Conservation (phyloP, 2,888 invertebrate genomes). For the Doris montereyensis region DNA sequence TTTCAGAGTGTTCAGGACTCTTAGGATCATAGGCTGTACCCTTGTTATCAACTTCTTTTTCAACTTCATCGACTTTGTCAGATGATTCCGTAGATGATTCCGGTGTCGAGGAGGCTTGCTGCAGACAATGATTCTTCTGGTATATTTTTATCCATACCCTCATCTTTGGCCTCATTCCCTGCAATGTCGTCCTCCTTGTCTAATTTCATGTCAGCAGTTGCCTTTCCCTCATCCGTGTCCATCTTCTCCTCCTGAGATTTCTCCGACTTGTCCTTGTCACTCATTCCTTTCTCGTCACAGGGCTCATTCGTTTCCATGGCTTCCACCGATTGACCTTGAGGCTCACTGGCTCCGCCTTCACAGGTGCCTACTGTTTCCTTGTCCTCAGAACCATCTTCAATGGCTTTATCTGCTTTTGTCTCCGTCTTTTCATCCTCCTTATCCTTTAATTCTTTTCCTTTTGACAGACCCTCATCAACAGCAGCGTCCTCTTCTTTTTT, state of each 20-base stretch:
- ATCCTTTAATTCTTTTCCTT: not conserved
- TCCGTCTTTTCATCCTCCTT: not conserved
- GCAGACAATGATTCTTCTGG: conserved; percentile 32
- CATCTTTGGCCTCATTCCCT: conserved; percentile 26
- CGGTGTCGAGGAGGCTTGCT: not conserved
- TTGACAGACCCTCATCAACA: too few species aligned
- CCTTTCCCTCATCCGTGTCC: not conserved
- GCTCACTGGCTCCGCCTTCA: not conserved
- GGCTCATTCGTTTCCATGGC: not conserved
- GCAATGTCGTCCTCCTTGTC: not conserved
- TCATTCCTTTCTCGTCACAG: not conserved
- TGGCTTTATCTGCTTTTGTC: not conserved
- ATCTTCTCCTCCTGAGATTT: not conserved
- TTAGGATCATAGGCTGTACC: too few species aligned
- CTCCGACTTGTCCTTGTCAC: not conserved
- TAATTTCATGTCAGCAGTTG: not conserved
- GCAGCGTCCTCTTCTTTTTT: conserved; percentile 4
- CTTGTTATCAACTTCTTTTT: too few species aligned
- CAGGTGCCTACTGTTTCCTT: not conserved
- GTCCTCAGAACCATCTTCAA: not conserved
- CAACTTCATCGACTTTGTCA: not conserved
- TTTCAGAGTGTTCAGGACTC: too few species aligned
- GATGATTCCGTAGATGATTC: not conserved
- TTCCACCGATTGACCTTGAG: not conserved
- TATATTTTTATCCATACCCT: conserved; percentile 18